These are phyloP conservation scores for Strigops habroptila DNA, from an alignment of 2,113 vertebrate genomes.

Conservation along the genomic window DNA sequence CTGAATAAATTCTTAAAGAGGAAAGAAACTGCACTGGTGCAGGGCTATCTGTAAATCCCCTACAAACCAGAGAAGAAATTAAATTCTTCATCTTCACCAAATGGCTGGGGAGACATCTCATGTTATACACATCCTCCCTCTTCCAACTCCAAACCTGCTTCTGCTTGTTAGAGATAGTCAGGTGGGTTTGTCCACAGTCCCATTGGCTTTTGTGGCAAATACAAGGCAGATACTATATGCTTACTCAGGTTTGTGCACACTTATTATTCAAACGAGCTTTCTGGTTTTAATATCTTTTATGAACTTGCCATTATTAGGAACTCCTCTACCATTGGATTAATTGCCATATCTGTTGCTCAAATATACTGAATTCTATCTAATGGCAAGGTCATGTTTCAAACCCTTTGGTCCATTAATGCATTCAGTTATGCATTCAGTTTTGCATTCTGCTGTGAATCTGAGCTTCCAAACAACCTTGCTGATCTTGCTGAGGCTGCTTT, in stretches of 20 bases:
- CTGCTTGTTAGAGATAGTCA: neutral
- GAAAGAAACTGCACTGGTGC: neutral
- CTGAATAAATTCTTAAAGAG: neutral
- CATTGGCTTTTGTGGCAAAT: neutral
- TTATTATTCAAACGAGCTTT: neutral
- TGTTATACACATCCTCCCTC: neutral
- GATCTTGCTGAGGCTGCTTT: constrained; percentile 47
- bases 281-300: neutral
- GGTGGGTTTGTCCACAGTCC: neutral
- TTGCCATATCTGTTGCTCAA: neutral
- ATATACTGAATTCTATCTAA: neutral
- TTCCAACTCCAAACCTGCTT: neutral
- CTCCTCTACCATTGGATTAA: neutral
- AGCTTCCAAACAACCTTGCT: constrained; percentile 13
- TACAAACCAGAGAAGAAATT: neutral
- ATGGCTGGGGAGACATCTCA: neutral
- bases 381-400: neutral
- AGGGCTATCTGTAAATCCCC: neutral
- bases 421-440: neutral
- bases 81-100: neutral
- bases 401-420: neutral
- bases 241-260: neutral
- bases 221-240: neutral
- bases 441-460: neutral
- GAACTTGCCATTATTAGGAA: neutral